Base-by-base conservation (phyloP, 2,113 vertebrate species). In the Rhagologus leucostigma region DNA sequence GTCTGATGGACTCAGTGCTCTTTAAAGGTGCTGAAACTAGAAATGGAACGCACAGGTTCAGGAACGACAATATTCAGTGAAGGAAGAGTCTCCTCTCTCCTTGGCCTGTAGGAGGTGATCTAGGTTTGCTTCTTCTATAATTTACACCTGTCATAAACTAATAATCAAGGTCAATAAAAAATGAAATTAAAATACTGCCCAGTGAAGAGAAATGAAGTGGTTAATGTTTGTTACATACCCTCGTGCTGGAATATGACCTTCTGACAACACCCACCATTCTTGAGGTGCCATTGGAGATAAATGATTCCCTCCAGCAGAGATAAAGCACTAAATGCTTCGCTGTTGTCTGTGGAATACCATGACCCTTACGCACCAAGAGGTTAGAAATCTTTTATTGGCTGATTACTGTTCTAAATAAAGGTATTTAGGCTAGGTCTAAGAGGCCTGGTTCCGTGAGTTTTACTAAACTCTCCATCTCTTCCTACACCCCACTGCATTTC, bases 181-280 rank as follows among this genome's bases (percentile, higher is more conserved):
- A 50, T 62, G 16, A 42, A 59, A 88, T 91, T 50, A 76, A 95
- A 96, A 69, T 83, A 84, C 47, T 63, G 70, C 84, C 79, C 80
- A 52, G 27, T 75, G 64, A 67, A 71, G 55, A 84, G 88, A 24
- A 62, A 47, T 78, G 78, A 79, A 95, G 81, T 86, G 83, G 95
- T 96, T 98, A 97, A 98, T 97, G 75, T 97, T 97, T 96, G 90
- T 93, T 90, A 37, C 85, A 47, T 93, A 75, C 77, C 41, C 87
- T 69, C 52, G 41, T 87, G 85, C 70, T 97, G 96, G 83, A 97
- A 97, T 97, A 98, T 97, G 96, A 78, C 90, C 96, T 93, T 86
- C 91, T 90, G 80, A 91, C 79, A 84, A 93, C 87, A 60, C 90
- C 90, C 76, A 46, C 90, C n/a, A 4, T 53, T 82, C 93, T 90